These are phyloP conservation scores for Echinometra lucunter DNA, from an alignment of 53 echinoderm and acorn worm species.

Conservation along the genomic window DNA sequence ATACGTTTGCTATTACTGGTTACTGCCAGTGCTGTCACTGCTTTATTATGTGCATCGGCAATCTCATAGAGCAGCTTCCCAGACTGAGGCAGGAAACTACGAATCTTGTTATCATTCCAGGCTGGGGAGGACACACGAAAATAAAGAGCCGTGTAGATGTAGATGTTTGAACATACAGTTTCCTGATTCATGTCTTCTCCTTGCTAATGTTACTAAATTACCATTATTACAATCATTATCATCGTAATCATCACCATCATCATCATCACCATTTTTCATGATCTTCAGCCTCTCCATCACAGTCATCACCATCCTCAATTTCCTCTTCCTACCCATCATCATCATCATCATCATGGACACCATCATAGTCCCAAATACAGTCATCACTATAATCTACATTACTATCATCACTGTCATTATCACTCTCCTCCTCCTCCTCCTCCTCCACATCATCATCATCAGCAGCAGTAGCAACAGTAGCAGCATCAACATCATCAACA, in stretches of 20 bases:
- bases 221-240: too few relatives aligned
- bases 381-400: neutral
- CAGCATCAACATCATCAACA: neutral
- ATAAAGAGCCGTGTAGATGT: neutral
- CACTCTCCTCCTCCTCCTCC: neutral
- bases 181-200: neutral
- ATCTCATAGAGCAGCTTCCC: constrained; percentile 89
- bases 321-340: too few relatives aligned
- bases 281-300: too few relatives aligned
- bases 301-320: too few relatives aligned
- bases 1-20: constrained; percentile 90
- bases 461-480: neutral
- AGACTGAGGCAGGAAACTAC: constrained; percentile 88
- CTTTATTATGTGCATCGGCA: constrained; percentile 94
- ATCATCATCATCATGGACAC: neutral
- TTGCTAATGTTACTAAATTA: neutral
- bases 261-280: too few relatives aligned
- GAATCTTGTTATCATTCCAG: constrained; percentile 98
- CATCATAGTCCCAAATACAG: neutral
- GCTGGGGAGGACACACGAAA: constrained; percentile 49
- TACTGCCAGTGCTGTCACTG: constrained; percentile 89
- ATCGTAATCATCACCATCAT: too few relatives aligned
- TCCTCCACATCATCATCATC: neutral
- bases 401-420: neutral
- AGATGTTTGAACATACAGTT: neutral